Evolutionary conservation across 53 echinoderm and acorn worm genomes (phyloP).

Genomic region (Temnopleurus reevesii): DNA sequence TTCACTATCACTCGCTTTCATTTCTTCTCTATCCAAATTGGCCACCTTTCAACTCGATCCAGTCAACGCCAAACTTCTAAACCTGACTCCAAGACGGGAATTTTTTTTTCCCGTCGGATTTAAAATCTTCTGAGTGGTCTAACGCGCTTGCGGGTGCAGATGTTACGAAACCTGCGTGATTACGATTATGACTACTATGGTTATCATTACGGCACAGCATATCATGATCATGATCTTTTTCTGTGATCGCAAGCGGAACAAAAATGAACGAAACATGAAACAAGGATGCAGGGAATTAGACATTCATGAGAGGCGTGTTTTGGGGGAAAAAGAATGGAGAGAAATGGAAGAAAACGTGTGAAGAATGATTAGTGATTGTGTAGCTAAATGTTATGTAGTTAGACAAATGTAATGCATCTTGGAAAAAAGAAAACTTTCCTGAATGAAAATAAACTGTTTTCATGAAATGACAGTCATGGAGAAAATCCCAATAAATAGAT

Average conservation of each 20-base stretch:
- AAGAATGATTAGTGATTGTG: slow-evolving; percentile 16
- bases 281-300: not conserved
- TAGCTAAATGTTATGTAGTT: not conserved
- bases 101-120: not conserved
- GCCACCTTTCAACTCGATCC: not conserved
- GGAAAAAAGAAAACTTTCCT: not conserved
- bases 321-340: not conserved
- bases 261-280: not conserved
- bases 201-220: slow-evolving; percentile 77
- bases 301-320: not conserved
- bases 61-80: not conserved
- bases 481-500: not conserved
- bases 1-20: too few relatives aligned
- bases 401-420: not conserved
- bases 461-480: not conserved
- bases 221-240: slow-evolving; percentile 89
- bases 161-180: slow-evolving; percentile 57
- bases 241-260: slow-evolving; percentile 55
- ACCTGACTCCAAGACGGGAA: not conserved
- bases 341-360: slow-evolving; percentile 31
- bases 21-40: not conserved
- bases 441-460: not conserved
- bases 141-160: not conserved
- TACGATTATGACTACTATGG: slow-evolving; percentile 71
- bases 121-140: slow-evolving; percentile 30